phyloP scores from a whole-genome alignment of 2,888 invertebrate genomes.

The Diadromus collaris region DNA sequence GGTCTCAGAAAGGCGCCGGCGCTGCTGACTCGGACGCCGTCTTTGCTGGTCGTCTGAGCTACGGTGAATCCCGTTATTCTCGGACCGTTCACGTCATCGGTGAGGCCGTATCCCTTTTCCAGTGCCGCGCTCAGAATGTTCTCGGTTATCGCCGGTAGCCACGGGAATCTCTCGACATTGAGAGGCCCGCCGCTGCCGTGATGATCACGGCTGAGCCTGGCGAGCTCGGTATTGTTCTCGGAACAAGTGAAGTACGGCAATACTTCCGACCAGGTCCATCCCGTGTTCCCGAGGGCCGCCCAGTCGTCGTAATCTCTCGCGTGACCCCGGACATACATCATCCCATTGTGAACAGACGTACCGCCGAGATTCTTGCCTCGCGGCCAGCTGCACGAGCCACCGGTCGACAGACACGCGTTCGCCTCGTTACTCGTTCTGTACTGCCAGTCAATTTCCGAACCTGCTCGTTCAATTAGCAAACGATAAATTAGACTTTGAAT shows the following conservation, averaged over 20 bases:
- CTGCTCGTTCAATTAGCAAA: conserved; percentile 58
- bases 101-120: conserved; percentile 84
- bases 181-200: conserved; percentile 84
- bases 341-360: conserved; percentile 88
- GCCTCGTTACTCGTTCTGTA: conserved; percentile 85
- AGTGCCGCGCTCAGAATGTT: conserved; percentile 84
- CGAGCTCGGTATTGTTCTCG: conserved; percentile 86
- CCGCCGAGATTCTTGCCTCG: conserved; percentile 89
- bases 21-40: conserved; percentile 84
- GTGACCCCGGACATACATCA: conserved; percentile 92
- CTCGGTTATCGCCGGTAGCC: conserved; percentile 84
- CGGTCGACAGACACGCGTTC: conserved; percentile 81
- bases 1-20: conserved; percentile 85
- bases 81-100: conserved; percentile 85
- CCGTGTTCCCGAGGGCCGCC: conserved; percentile 86
- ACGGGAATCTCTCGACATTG: conserved; percentile 84
- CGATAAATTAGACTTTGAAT: conserved; percentile 21
- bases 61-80: conserved; percentile 84
- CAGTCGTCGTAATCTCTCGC: conserved; percentile 89
- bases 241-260: conserved; percentile 87
- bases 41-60: conserved; percentile 84
- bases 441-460: conserved; percentile 85
- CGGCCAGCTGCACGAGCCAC: conserved; percentile 84
- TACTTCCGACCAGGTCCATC: conserved; percentile 90
- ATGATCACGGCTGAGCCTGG: conserved; percentile 83